Evolutionary conservation across 2,113 vertebrate species (phyloP).

Genomic region (Phasianus colchicus): DNA sequence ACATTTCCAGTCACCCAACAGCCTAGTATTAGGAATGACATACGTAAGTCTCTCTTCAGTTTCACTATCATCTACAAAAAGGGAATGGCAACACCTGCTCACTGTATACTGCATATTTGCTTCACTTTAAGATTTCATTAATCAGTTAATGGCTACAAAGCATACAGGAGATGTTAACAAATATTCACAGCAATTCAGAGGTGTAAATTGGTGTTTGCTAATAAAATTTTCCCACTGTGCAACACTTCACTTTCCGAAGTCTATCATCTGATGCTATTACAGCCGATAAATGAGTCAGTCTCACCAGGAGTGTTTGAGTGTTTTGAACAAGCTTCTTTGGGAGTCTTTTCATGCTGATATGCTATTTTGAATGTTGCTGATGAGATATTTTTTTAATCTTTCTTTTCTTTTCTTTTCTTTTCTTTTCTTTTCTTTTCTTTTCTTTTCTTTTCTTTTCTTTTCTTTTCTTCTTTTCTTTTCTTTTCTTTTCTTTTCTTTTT

Average conservation of each 20-base stretch:
- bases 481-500: neutral
- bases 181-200: constrained; percentile 50
- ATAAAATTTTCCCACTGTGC: constrained; percentile 33
- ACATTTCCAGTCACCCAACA: neutral
- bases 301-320: neutral
- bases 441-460: neutral
- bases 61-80: neutral
- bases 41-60: neutral
- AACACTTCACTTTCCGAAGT: constrained; percentile 20
- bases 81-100: constrained; percentile 19
- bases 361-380: neutral
- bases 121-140: constrained; percentile 47
- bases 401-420: neutral
- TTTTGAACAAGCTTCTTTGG: neutral
- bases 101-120: neutral
- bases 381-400: neutral
- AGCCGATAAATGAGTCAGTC: constrained; percentile 44
- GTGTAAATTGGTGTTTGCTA: constrained; percentile 62
- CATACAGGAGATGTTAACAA: constrained; percentile 12
- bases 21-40: neutral
- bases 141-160: constrained; percentile 56
- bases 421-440: neutral
- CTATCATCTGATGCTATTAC: constrained; percentile 41
- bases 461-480: neutral
- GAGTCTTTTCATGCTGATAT: constrained; percentile 5